These are phyloP conservation scores for Petromus typicus DNA, from an alignment of 2,113 vertebrate genomes.

Conservation along the genomic window DNA sequence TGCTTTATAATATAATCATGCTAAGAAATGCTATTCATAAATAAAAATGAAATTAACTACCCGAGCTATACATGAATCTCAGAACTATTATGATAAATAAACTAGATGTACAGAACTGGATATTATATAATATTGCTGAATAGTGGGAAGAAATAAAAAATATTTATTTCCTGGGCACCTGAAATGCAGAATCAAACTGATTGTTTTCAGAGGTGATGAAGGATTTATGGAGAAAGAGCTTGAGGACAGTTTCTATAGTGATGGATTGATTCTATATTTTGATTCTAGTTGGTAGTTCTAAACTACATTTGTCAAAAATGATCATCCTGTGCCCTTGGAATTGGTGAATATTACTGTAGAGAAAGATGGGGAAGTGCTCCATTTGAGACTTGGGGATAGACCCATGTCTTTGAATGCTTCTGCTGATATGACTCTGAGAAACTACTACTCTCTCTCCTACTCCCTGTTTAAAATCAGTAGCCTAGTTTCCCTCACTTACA, in stretches of 20 bases:
- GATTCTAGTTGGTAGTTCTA: not conserved
- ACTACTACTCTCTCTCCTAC: not conserved
- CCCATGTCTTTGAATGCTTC: not conserved
- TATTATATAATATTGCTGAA: not conserved
- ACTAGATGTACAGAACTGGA: not conserved
- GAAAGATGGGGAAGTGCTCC: not conserved
- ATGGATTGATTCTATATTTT: not conserved
- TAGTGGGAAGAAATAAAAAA: not conserved
- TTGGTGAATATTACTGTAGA: not conserved
- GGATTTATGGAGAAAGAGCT: not conserved
- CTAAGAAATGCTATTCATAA: not conserved
- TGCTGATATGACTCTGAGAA: not conserved
- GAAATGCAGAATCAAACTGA: not conserved
- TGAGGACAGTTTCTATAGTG: not conserved
- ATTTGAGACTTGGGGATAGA: not conserved
- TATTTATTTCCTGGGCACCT: too few relatives aligned
- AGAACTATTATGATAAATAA: not conserved
- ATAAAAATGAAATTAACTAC: not conserved
- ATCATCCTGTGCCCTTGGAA: not conserved
- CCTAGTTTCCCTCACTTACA: not conserved
- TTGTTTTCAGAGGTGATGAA: not conserved
- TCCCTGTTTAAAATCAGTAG: not conserved
- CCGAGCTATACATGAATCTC: not conserved
- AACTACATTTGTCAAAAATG: not conserved
- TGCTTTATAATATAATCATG: not conserved